Percentiles rank a stretch among this genome's conserved stretches.
phyloP scores from a whole-genome alignment of 2,888 invertebrate genomes.

The Brachylomia viminalis region DNA sequence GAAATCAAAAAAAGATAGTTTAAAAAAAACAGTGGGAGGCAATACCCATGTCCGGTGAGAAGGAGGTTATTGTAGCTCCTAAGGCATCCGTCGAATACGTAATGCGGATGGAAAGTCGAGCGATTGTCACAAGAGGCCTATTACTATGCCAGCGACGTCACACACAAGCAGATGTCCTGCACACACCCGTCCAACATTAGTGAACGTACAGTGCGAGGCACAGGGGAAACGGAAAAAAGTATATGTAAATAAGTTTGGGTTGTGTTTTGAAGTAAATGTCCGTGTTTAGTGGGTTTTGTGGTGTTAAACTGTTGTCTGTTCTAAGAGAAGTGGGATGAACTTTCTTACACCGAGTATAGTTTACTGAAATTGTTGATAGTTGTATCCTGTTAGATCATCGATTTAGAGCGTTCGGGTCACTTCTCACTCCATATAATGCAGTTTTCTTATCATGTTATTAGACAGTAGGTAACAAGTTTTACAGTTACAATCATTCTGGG shows the following conservation, averaged over 20 bases:
- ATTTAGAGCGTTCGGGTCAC: not conserved
- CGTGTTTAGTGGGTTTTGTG: conserved; percentile 24
- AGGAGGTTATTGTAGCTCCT: conserved; percentile 70
- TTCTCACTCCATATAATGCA: not conserved
- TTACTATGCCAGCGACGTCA: conserved; percentile 80
- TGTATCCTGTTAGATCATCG: not conserved
- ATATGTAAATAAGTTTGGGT: conserved; percentile 31
- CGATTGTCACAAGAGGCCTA: conserved; percentile 77
- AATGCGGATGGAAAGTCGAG: conserved; percentile 82
- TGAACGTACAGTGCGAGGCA: conserved; percentile 59
- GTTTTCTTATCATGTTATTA: not conserved
- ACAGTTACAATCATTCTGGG: not conserved
- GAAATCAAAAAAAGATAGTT: conserved; percentile 61
- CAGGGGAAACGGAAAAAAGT: conserved; percentile 27
- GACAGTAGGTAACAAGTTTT: not conserved
- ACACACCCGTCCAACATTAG: conserved; percentile 68
- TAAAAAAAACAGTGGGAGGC: conserved; percentile 62
- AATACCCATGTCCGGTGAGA: conserved; percentile 67
- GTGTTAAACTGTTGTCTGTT: conserved; percentile 5
- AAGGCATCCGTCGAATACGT: conserved; percentile 76
- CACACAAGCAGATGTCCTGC: conserved; percentile 78
- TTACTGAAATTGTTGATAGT: not conserved
- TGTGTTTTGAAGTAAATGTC: conserved; percentile 27
- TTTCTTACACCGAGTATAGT: not conserved
- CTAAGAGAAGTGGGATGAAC: not conserved